Base-by-base conservation (phyloP, 1,140 invertebrate species). In the Protaetia brevitarsis region DNA sequence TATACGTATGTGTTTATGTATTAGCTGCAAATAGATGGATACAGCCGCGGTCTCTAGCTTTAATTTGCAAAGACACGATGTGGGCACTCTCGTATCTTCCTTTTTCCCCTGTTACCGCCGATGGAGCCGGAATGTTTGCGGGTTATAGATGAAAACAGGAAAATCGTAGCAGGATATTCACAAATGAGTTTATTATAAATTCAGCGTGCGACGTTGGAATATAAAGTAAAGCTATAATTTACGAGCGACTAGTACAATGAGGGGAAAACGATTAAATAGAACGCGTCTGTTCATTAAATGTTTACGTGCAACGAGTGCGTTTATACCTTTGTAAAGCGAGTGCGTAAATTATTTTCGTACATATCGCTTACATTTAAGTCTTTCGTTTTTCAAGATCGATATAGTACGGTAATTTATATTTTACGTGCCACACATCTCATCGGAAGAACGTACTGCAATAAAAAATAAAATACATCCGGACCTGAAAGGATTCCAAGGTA, bases 121-220 rank as follows among this genome's bases (percentile, higher is more conserved):
- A 51, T 51, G 26, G 26, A 23, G 41, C 41, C 26, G 21, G 21
- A 51, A 51, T 51, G 26, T 51, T 23, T 13, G 5, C 41, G 6
- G 41, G 26, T 19, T 51, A 19, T 51, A 51, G 26, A 51, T 16
- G 41, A 11, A 51, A 51, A 51, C 41, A 51, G 41, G 41, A 51
- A 51, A 51, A 51, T 51, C 41, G 13, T 51, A 51, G 41, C 41
- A 51, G 41, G 41, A 51, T 51, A 51, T 51, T 51, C 41, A 23
- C 41, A 51, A 51, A 51, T 51, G 41, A 51, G 41, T 51, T 51
- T 51, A 51, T 51, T 23, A 51, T 51, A 51, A 51, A 51, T 51
- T 51, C 13, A 51, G 26, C 11, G 16, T 51, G 41, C 41, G 19
- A 51, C 41, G 41, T 51, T 51, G 6, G 19, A 51, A 4, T 23